phyloP scores from a whole-genome alignment of 2,113 vertebrate genomes.

The Rhinolophus ferrumequinum region DNA sequence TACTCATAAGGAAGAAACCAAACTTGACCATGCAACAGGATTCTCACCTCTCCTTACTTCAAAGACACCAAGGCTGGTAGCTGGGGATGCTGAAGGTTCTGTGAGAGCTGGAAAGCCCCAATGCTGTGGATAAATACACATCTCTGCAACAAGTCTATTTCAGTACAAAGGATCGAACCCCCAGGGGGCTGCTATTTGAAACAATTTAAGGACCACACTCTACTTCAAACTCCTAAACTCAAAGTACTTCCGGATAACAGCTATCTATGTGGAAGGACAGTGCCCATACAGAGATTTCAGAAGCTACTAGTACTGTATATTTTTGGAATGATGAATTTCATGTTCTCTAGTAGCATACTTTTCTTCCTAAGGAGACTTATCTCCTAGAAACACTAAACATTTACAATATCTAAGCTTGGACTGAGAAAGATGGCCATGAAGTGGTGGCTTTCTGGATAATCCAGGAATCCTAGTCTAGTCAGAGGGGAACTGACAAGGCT shows the following conservation, averaged over 20 bases:
- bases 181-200: not conserved
- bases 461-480: not conserved
- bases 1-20: conserved; percentile 50
- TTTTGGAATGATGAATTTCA: conserved; percentile 46
- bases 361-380: conserved; percentile 27
- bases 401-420: conserved; percentile 40
- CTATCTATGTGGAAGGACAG: conserved; percentile 1
- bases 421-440: conserved; percentile 15
- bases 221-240: conserved; percentile 47
- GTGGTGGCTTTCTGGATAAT: conserved; percentile 5
- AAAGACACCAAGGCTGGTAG: conserved; percentile 79
- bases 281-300: conserved; percentile 17
- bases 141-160: conserved; percentile 78
- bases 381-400: conserved; percentile 49
- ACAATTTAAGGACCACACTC: not conserved
- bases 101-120: conserved; percentile 80
- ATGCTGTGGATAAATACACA: conserved; percentile 80
- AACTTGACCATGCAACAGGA: conserved; percentile 61
- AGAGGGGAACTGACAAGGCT: not conserved
- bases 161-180: conserved; percentile 56
- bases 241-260: conserved; percentile 39
- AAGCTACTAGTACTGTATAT: not conserved
- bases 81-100: conserved; percentile 78
- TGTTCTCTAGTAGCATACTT: conserved; percentile 17
- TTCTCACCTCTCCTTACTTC: conserved; percentile 82